Evolutionary conservation across 2,113 vertebrate genomes (phyloP).

Genomic region (Pelodiscus sinensis): DNA sequence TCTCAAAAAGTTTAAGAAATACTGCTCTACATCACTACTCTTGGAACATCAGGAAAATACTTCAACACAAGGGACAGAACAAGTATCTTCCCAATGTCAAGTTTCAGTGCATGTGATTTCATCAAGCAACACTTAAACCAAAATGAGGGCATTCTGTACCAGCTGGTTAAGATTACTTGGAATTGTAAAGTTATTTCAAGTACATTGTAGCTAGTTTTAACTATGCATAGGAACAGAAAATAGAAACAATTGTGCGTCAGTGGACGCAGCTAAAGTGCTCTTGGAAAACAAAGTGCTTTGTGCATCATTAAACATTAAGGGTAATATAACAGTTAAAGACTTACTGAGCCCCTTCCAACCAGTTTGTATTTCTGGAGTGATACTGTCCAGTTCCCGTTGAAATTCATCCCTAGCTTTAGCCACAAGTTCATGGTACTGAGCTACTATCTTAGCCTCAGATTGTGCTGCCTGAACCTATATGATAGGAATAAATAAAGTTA

Average conservation of each 20-base stretch:
- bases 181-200: neutral
- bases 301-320: fast-evolving
- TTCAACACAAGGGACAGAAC: neutral
- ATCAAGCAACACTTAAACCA: neutral
- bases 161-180: neutral
- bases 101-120: neutral
- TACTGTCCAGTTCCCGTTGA: conserved; percentile 91
- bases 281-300: fast-evolving
- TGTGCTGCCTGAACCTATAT: conserved; percentile 91
- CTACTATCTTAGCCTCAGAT: conserved; percentile 91
- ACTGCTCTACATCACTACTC: no score
- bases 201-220: no score
- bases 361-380: conserved; percentile 91
- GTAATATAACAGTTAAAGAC: conserved; percentile 29
- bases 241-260: fast-evolving
- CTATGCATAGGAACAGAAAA: fast-evolving
- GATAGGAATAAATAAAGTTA: neutral
- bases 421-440: conserved; percentile 95
- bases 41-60: neutral
- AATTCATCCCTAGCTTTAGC: conserved; percentile 92
- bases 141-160: fast-evolving
- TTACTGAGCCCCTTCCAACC: conserved; percentile 97
- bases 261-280: fast-evolving
- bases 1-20: no score
- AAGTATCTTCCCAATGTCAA: neutral